These are phyloP conservation scores for Urocitellus parryii DNA, from an alignment of 2,113 vertebrate genomes.

Conservation along the genomic window DNA sequence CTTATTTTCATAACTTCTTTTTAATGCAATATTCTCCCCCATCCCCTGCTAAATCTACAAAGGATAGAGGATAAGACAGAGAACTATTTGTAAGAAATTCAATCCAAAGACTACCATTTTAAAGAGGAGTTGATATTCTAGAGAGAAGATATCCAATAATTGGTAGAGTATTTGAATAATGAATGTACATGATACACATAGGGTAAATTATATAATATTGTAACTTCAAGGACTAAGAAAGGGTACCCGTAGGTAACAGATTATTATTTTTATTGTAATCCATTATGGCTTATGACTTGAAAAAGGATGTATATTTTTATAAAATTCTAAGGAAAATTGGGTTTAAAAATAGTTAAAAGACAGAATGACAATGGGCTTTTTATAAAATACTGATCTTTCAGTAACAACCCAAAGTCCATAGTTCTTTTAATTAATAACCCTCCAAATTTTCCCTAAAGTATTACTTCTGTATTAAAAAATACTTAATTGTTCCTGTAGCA, in stretches of 20 bases:
- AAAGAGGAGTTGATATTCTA: background rate
- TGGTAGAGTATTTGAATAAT: background rate
- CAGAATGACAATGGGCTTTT: background rate
- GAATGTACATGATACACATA: background rate
- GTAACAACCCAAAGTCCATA: slow-evolving; percentile 20
- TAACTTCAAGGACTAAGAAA: background rate
- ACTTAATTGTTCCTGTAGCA: background rate
- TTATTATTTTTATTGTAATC: slow-evolving; percentile 19
- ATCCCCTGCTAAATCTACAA: background rate
- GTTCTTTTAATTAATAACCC: background rate
- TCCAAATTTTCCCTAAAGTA: background rate
- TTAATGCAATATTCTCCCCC: background rate
- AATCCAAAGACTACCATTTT: background rate
- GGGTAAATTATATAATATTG: background rate
- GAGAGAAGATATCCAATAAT: background rate
- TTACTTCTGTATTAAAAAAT: slow-evolving; percentile 1
- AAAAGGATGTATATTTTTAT: slow-evolving; percentile 33
- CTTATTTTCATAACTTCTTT: slow-evolving; percentile 27
- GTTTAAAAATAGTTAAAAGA: background rate
- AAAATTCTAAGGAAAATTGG: slow-evolving; percentile 33
- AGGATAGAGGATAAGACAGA: background rate
- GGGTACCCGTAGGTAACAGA: background rate
- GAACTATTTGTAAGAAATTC: slow-evolving; percentile 5
- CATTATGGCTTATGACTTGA: background rate
- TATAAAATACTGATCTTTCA: background rate